Base-by-base conservation (phyloP, 2,797 vertebrate species). In the Lutjanus campechanus region DNA sequence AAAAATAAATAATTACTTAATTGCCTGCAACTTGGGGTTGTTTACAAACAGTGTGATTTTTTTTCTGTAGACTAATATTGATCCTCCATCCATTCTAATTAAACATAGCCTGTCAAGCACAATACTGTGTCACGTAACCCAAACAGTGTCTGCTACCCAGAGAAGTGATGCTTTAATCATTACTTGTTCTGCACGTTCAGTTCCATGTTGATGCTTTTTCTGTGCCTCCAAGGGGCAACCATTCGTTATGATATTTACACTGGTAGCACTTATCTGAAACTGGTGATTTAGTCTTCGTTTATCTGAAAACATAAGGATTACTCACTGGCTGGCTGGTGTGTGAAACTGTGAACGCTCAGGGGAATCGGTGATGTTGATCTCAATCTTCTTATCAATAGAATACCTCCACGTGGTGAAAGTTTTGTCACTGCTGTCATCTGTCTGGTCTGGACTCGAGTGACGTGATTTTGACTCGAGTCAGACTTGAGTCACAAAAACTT, bases 21-120 rank as follows among this genome's bases (percentile, higher is more conserved):
- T 88, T 88, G 65, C 36, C 51, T 53, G 54, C 65, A 70, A 84
- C 63, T 85, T 73, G 61, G n/a, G 12, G 76, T 89, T 92, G 86
- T 91, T 89, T 90, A 80, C 80, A 70, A 86, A 85, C 82, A 62
- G 44, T 76, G 64, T 53, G 44, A 83, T 89, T 87, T 76, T 69
- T 43, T 80, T 43, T 80, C 72, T 51, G 51, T 29, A 61, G 77
- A 77, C 79, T 36, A 56, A 69, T 84, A 91, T 86, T 84, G 81
- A 89, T 89, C 71, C 41, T 0, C 2, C n/a, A 71, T 90, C 87
- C 50, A 53, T 87, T 83, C 65, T 70, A 81, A 90, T 92, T 88
- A 84, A 88, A 86, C 78, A 67, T 50, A 69, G 74, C 60, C 83
- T 77, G 86, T 87, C 84, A 82, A 83, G 49, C 81, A 81, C 83